Base-by-base conservation (phyloP, 2,113 vertebrate genomes). In the Malurus melanocephalus region DNA sequence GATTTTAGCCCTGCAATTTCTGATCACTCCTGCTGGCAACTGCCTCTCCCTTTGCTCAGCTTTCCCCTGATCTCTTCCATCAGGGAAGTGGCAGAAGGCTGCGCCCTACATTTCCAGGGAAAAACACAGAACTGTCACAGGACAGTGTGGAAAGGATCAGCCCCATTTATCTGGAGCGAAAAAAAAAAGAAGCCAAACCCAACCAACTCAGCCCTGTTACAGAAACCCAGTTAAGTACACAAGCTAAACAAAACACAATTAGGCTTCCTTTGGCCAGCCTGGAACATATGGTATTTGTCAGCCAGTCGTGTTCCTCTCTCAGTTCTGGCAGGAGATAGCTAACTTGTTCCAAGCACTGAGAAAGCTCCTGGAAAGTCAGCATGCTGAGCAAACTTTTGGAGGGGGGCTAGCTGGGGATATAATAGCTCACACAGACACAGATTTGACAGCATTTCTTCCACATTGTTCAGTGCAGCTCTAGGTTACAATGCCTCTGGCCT, bases 271-370 rank as follows among this genome's bases (percentile, higher is more conserved):
- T 94, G 94, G 95, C 95, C 90, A 92, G 93, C 84, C 84, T 92
- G 90, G 78, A 94, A 94, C 95, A 96, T 95, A 96, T 96, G 95
- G 93, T 96, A 94, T 95, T 95, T 1, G 93, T 96, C 95, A 96
- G 92, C 71, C 84, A 94, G 94, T 90, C 71, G 4, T 96, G 95
- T 94, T 95, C 84, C 90, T 94, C 88, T 95, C 92, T 90, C 26
- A 3, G 0, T 93, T 93, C 90, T 96, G 95, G 92, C 94, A 96
- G 71, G 52, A 96, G 94, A 87, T 69, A 93, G 78, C 92, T 88
- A 79, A 85, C 84, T 95, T 91, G 90, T 95, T 96, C 95, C 95
- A 96, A 95, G 79, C 78, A 77, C 90, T 91, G 85, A 94, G 93
- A 93, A 93, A 93, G 90, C 95, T 96, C 95, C 94, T 96, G 94